Evolutionary conservation across 1,140 invertebrate species (phyloP), one percentile per base, ranked within the genome.

Genomic region (Cotesia typhae): DNA sequence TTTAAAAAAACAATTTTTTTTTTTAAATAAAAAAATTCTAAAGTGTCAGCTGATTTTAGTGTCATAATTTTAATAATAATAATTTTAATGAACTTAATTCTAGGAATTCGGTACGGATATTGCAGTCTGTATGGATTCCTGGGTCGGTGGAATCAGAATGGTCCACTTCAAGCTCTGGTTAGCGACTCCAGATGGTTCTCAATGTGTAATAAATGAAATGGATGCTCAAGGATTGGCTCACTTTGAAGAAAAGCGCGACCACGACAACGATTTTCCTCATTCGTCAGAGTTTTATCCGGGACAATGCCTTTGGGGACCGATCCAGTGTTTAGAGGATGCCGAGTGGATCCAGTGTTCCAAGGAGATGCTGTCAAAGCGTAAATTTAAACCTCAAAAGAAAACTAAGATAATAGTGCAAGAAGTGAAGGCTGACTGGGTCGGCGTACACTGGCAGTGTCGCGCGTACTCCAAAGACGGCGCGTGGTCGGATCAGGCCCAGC

Each of bases 51-150:
- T 17, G 17, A 17, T 17, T 17, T 17, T 0, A 17, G 17, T 17
- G 17, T 0, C 17, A 17, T 17, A 1, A 17, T 17, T 17, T 17
- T 28, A 28, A 28, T 28, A 28, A 28, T 28, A 28, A 28, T 28
- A 28, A 28, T 28, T 28, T 28, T 1, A 28, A 28, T 28, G 1
- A 28, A 28, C 28, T 28, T 28, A 28, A 28, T 2, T 28, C 28
- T 10, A 47, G 91, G 89, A 93, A 79, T 95, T 94, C 85, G 90
- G 91, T 52, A 87, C 90, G 7, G 94, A 96, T 84, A 90, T 92
- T 76, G 93, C 94, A 41, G 94, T 97, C 0, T 96, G 94, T 76
- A 88, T 96, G 78, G 94, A 95, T 79, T 94, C 93, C 0, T 96
- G 95, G 95, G 93, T 96, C 63, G 95, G 95, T 55, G 91, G 90